Conservation (phyloP, 2,797 vertebrate species). For the Megalops cyprinoides region DNA sequence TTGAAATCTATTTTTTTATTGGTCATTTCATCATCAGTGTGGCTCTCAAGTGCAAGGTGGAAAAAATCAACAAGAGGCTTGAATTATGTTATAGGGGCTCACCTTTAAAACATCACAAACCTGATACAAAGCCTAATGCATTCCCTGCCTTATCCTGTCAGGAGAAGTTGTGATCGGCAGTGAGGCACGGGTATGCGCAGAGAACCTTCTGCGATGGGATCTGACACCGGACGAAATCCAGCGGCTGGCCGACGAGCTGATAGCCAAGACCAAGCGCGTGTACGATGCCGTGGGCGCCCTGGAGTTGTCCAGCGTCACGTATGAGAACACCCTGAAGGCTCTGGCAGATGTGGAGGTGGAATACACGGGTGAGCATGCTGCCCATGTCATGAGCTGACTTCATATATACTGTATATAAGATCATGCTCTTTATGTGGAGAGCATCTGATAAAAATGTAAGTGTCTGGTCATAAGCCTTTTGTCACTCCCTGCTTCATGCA, state of each 20-base stretch:
- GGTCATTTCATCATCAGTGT: no score
- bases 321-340: constrained; percentile 85
- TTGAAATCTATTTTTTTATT: no score
- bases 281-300: constrained; percentile 85
- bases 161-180: constrained; percentile 74
- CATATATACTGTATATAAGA: no score
- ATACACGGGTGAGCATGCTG: constrained; percentile 80
- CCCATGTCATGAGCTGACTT: no score
- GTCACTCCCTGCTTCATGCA: not conserved
- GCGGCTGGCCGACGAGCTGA: constrained; percentile 75
- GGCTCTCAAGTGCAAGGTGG: no score
- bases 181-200: constrained; percentile 49
- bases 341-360: constrained; percentile 90
- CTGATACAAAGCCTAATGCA: no score
- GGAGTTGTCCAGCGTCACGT: constrained; percentile 72
- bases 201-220: constrained; percentile 85
- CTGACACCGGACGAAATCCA: constrained; percentile 80
- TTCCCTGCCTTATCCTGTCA: constrained; percentile 36
- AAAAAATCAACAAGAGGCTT: no score
- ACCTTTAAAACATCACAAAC: no score
- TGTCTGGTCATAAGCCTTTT: not conserved
- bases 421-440: no score
- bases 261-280: constrained; percentile 81
- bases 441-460: no score
- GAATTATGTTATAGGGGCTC: no score